Conservation (phyloP, 2,888 invertebrate species). For the Eumerus sabulonum region DNA sequence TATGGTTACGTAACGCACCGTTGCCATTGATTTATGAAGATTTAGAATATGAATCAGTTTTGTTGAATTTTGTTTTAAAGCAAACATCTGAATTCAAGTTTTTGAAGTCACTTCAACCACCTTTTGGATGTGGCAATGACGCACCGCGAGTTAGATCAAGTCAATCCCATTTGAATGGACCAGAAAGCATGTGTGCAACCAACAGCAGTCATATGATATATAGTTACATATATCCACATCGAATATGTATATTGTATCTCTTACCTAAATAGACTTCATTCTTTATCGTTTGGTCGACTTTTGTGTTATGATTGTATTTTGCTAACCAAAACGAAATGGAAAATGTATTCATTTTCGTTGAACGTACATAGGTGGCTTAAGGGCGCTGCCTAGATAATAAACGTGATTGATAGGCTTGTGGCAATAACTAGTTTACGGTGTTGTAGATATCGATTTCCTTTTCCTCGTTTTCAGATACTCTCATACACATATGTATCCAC, state of each 20-base stretch:
- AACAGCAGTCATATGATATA: constrained; percentile 41
- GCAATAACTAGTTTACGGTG: constrained; percentile 29
- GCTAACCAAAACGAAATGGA: constrained; percentile 11
- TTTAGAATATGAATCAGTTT: constrained; percentile 32
- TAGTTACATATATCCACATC: no score
- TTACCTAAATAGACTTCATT: constrained; percentile 44
- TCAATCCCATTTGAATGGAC: background rate
- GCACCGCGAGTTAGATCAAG: constrained; percentile 19
- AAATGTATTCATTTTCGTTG: constrained; percentile 33
- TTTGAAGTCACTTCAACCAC: background rate
- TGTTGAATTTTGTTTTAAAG: constrained; percentile 3
- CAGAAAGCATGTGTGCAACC: constrained; percentile 40
- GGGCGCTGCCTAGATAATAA: constrained; percentile 47
- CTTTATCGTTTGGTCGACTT: constrained; percentile 39
- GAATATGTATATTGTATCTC: no score
- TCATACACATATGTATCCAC: constrained; percentile 15
- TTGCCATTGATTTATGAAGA: constrained; percentile 26
- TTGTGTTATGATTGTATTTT: constrained; percentile 13
- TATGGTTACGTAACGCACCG: constrained; percentile 27
- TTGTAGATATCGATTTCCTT: constrained; percentile 44
- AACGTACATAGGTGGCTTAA: constrained; percentile 19
- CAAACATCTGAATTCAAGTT: constrained; percentile 1
- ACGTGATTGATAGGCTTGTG: constrained; percentile 57
- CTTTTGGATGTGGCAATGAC: constrained; percentile 13
- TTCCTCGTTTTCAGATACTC: background rate